These are phyloP conservation scores for Hofmannophila pseudospretella DNA, from an alignment of 2,888 invertebrate genomes.

Conservation along the genomic window DNA sequence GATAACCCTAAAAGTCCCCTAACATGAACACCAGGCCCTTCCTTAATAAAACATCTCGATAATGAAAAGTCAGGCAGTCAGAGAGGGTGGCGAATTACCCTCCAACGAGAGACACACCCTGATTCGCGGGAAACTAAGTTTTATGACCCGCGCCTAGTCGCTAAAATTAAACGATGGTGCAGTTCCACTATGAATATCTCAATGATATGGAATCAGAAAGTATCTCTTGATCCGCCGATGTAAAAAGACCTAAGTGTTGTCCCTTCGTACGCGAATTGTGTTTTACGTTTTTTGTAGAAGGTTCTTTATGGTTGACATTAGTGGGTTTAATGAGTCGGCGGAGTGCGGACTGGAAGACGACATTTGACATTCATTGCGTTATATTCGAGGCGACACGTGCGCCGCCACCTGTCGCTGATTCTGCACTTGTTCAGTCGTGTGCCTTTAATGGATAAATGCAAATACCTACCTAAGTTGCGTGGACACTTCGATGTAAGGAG, in stretches of 20 bases:
- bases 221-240: constrained; percentile 43
- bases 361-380: constrained; percentile 77
- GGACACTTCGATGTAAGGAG: neutral
- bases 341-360: constrained; percentile 34
- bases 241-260: constrained; percentile 41
- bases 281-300: constrained; percentile 33
- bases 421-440: constrained; percentile 50
- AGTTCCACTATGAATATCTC: constrained; percentile 70
- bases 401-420: constrained; percentile 70
- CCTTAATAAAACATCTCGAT: constrained; percentile 79
- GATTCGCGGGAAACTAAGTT: constrained; percentile 44
- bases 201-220: constrained; percentile 77
- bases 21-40: constrained; percentile 50
- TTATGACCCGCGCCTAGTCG: constrained; percentile 41
- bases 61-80: constrained; percentile 78
- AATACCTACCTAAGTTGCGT: constrained; percentile 9
- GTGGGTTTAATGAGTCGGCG: constrained; percentile 16
- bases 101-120: constrained; percentile 30
- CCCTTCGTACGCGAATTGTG: constrained; percentile 28
- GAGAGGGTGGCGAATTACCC: constrained; percentile 71
- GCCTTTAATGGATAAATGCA: constrained; percentile 33
- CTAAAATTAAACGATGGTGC: constrained; percentile 50
- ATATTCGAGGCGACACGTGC: constrained; percentile 71
- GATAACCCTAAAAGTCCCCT: constrained; percentile 60
- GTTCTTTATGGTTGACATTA: constrained; percentile 25